Base-by-base conservation (phyloP, 2,888 invertebrate genomes). In the Neocrepidodera transversa region DNA sequence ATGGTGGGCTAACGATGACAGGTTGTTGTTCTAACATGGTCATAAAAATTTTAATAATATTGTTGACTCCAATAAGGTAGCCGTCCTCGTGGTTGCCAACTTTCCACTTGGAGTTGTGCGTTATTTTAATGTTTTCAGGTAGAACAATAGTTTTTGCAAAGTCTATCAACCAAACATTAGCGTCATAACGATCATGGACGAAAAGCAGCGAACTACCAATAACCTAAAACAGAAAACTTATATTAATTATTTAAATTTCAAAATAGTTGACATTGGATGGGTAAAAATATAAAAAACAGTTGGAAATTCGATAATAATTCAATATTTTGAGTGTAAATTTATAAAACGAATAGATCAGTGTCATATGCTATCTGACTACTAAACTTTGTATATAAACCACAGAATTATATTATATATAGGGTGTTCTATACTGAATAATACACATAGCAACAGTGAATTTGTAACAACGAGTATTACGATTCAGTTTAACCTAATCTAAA, bases 21-120 rank as follows among this genome's bases (percentile, higher is more conserved):
- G 78, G 78, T 60, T 78, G 77, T 51, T 77, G 76, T 65, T 81
- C 81, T 53, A 83, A 78, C 69, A 90, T 83, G 30, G 87, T 85
- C 74, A 86, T 84, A 71, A 96, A 93, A 68, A 95, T 90, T 66
- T 90, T 87, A 70, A 96, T 91, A 65, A 97, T 83, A 82, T 95
- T 95, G 75, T 93, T 90, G 49, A 97, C 85, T 61, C 97, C 97
- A 65, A 93, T 92, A 68, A 96, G 84, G 81, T 96, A 97, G 63
- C 97, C 97, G 76, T 97, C 97, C 82, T 97, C 97, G 76, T 95
- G 96, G 80, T 95, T 97, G 36, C 96, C 96, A 60, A 95, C 95
- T 75, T 89, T 89, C 97, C 97, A 97, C 51, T 88, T 87, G 16
- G 89, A 86, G 63, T 86, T 86, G 79, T 97, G 97, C 72, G 88